These are phyloP conservation scores for Sciurus vulgaris DNA, from an alignment of 2,797 vertebrate species.

Conservation along the genomic window DNA sequence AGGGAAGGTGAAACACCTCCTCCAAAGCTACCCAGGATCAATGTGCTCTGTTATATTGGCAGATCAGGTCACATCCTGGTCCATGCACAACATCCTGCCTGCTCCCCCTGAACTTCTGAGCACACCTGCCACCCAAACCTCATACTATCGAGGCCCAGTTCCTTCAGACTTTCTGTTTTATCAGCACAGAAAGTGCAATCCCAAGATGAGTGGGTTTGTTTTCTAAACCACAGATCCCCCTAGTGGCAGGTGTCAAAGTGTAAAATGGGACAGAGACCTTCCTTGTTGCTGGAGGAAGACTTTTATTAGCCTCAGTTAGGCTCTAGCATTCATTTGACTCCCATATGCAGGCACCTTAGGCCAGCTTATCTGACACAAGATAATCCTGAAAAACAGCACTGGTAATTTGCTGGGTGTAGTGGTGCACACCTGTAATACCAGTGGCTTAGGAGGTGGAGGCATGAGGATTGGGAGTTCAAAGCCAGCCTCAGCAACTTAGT, in stretches of 20 bases:
- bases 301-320: neutral
- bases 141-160: no score
- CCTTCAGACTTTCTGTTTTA: neutral
- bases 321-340: neutral
- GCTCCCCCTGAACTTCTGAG: neutral
- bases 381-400: neutral
- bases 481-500: no score
- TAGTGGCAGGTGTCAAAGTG: neutral
- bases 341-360: neutral
- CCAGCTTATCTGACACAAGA: neutral
- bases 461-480: no score
- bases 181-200: neutral
- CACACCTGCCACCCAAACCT: neutral
- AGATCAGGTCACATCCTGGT: neutral
- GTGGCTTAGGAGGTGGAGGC: no score
- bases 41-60: no score
- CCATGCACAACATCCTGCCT: rapidly evolving
- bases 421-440: no score
- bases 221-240: neutral
- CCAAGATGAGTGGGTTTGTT: neutral
- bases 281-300: neutral
- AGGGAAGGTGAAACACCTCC: neutral
- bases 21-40: neutral
- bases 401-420: no score
- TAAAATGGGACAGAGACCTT: neutral